Evolutionary conservation across 2,113 vertebrate genomes (phyloP).

Genomic region (Menura novaehollandiae): DNA sequence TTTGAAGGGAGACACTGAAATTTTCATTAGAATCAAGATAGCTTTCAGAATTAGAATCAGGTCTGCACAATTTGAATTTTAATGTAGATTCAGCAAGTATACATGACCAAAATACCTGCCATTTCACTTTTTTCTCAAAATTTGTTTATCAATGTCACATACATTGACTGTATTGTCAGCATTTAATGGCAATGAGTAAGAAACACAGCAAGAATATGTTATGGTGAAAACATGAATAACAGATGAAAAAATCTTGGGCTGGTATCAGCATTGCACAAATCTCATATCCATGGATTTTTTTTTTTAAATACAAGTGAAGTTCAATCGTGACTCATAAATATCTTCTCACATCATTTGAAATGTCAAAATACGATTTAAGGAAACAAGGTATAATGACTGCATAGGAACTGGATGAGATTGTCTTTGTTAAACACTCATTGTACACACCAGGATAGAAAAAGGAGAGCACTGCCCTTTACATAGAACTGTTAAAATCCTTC

Average conservation of each 20-base stretch:
- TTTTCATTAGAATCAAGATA: background rate
- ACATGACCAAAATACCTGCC: background rate
- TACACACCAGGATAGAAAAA: background rate
- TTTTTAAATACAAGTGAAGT: background rate
- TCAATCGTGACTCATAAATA: background rate
- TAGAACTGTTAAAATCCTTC: background rate
- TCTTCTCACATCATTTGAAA: background rate
- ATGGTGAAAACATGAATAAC: background rate
- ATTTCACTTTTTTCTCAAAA: conserved; percentile 1
- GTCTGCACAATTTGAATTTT: conserved; percentile 13
- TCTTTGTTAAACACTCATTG: background rate
- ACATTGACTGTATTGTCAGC: background rate
- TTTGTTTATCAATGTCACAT: background rate
- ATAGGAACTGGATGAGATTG: background rate
- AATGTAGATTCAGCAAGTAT: background rate
- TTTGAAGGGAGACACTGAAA: background rate
- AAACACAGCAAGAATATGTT: background rate
- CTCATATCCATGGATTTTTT: background rate
- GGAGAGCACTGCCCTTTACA: background rate
- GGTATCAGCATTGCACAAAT: background rate
- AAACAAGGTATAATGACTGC: background rate
- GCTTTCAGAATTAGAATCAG: background rate
- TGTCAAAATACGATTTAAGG: background rate
- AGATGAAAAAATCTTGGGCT: background rate
- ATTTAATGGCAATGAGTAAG: background rate